Conservation (phyloP, 2,888 invertebrate genomes). For the Dynastes tityus region DNA sequence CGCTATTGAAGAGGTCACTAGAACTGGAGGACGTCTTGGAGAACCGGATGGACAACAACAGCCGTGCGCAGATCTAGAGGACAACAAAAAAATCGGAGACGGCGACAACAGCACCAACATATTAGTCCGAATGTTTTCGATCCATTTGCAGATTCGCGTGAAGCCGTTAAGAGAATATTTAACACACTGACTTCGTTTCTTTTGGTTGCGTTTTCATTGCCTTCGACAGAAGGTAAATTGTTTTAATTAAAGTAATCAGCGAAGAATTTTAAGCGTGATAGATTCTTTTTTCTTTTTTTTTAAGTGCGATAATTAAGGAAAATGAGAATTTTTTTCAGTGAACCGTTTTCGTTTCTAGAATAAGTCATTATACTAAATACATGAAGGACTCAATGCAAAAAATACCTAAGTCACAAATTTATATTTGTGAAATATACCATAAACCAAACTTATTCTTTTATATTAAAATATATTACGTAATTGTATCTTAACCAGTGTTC, state of each 20-base stretch:
- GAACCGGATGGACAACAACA: constrained; percentile 40
- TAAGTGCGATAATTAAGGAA: neutral
- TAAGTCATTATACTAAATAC: neutral
- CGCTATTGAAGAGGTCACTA: constrained; percentile 43
- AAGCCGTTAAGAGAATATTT: constrained; percentile 36
- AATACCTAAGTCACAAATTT: no score
- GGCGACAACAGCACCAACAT: constrained; percentile 13
- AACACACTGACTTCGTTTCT: constrained; percentile 42
- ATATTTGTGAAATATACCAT: no score
- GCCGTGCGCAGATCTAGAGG: constrained; percentile 6
- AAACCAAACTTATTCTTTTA: no score
- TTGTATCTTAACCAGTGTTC: no score
- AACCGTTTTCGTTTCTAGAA: neutral
- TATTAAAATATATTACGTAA: no score
- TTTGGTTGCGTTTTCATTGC: constrained; percentile 23
- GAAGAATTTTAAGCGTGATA: neutral
- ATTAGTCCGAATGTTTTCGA: constrained; percentile 32
- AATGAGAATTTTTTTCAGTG: neutral
- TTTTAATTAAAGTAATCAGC: constrained; percentile 1
- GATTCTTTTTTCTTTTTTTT: neutral
- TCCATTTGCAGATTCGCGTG: constrained; percentile 38
- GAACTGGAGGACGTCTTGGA: constrained; percentile 40
- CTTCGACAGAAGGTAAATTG: constrained; percentile 9
- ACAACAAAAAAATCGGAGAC: constrained; percentile 18
- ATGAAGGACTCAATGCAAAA: no score